phyloP scores from a whole-genome alignment of 2,888 invertebrate species.

The Leistus spinibarbis region DNA sequence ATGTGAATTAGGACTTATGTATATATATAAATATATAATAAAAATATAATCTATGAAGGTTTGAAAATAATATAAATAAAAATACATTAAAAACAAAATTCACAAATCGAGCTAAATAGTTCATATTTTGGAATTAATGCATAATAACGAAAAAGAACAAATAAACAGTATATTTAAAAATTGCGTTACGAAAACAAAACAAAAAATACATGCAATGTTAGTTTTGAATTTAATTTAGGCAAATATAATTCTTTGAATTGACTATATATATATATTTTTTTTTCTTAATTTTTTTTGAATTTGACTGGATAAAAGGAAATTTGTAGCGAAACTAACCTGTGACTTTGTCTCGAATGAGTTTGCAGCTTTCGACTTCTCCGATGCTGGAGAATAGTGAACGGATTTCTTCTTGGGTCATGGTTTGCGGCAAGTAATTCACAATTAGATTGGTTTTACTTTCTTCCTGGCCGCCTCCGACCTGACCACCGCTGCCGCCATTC shows the following conservation, averaged over 20 bases:
- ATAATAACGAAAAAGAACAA: not conserved
- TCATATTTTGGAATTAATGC: not conserved
- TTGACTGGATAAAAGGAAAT: not conserved
- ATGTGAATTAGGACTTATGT: too few relatives aligned
- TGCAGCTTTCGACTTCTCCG: constrained; percentile 99
- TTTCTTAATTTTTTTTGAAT: not conserved
- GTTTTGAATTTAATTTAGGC: not conserved
- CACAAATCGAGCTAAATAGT: not conserved
- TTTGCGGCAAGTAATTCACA: constrained; percentile 99
- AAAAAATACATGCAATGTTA: not conserved
- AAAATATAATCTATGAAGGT: not conserved
- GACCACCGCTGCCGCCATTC: constrained; percentile 72
- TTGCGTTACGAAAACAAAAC: not conserved
- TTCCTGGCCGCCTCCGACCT: constrained; percentile 70
- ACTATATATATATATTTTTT: too few relatives aligned
- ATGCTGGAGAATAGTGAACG: constrained; percentile 97
- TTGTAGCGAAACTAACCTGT: constrained; percentile 71
- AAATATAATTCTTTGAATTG: not conserved
- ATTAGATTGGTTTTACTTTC: constrained; percentile 98
- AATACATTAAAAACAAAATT: not conserved
- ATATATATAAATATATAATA: too few relatives aligned
- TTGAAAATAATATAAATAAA: not conserved
- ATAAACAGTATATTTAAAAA: not conserved
- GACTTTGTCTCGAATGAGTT: constrained; percentile 97
- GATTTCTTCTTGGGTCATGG: constrained; percentile 99